Evolutionary conservation across 2,797 vertebrate genomes (phyloP).

Genomic region (Chanos chanos): DNA sequence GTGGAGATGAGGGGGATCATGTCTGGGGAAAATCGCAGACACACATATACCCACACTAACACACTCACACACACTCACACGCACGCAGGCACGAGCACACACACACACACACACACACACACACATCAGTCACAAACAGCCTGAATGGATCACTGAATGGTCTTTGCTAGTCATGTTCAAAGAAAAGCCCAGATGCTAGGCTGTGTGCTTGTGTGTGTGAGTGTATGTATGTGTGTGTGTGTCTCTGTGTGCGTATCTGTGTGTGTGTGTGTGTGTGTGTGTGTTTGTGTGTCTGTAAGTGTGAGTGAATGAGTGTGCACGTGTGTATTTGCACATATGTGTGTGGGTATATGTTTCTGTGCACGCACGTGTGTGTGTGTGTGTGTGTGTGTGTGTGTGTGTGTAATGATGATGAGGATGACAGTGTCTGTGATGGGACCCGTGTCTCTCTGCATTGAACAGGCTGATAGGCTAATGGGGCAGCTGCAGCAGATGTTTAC

Average conservation of each 20-base stretch:
- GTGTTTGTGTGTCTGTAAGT: no score
- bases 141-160: constrained; percentile 48
- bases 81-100: background rate
- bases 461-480: constrained; percentile 50
- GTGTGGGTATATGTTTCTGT: no score
- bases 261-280: no score
- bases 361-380: background rate
- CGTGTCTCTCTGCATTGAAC: constrained; percentile 44
- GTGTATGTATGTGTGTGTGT: no score
- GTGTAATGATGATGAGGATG: constrained; percentile 32
- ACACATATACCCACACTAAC: no score
- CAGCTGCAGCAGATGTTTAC: constrained; percentile 58
- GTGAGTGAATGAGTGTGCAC: no score
- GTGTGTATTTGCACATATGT: no score
- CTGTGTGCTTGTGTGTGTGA: no score
- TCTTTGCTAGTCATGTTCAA: constrained; percentile 51
- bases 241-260: background rate
- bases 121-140: constrained; percentile 47
- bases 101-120: constrained; percentile 34
- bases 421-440: constrained; percentile 52
- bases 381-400: background rate
- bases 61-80: background rate
- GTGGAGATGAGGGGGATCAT: constrained; percentile 1
- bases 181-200: constrained; percentile 27
- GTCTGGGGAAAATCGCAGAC: no score